Evolutionary conservation across 2,888 invertebrate species (phyloP).

Genomic region (Dynastes tityus): DNA sequence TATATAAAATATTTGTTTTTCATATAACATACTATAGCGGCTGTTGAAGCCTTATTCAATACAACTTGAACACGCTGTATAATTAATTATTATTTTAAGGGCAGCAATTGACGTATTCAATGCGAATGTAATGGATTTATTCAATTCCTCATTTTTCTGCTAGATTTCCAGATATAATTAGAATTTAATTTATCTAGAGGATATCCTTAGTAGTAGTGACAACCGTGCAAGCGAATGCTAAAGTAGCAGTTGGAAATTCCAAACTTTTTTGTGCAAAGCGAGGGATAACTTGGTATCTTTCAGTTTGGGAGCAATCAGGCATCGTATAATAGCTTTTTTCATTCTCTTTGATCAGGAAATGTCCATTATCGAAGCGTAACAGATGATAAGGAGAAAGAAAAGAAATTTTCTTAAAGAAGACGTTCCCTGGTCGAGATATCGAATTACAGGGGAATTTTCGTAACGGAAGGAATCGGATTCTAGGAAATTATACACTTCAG

Average conservation of each 20-base stretch:
- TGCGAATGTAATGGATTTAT: not conserved
- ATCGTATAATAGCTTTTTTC: slow-evolving; percentile 59
- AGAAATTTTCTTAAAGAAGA: slow-evolving; percentile 54
- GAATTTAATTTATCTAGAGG: slow-evolving; percentile 23
- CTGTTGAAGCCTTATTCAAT: too few species aligned
- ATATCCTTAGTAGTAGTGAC: slow-evolving; percentile 12
- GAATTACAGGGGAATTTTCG: slow-evolving; percentile 30
- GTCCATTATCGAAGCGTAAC: slow-evolving; percentile 60
- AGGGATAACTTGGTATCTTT: slow-evolving; percentile 61
- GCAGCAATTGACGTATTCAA: too few species aligned
- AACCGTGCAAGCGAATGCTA: not conserved
- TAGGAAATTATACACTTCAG: not conserved
- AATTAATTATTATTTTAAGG: too few species aligned
- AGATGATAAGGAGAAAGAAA: slow-evolving; percentile 57
- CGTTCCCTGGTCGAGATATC: slow-evolving; percentile 34
- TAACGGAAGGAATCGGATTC: slow-evolving; percentile 1
- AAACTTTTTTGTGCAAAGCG: slow-evolving; percentile 40
- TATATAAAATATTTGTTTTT: too few species aligned
- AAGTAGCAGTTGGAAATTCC: slow-evolving; percentile 35
- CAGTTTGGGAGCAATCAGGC: slow-evolving; percentile 62
- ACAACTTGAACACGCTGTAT: too few species aligned
- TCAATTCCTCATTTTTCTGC: not conserved
- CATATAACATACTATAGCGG: too few species aligned
- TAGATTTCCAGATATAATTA: slow-evolving; percentile 18
- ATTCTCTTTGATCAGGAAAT: slow-evolving; percentile 60